Base-by-base conservation (phyloP, 2,888 invertebrate species). In the Morpho achilles region DNA sequence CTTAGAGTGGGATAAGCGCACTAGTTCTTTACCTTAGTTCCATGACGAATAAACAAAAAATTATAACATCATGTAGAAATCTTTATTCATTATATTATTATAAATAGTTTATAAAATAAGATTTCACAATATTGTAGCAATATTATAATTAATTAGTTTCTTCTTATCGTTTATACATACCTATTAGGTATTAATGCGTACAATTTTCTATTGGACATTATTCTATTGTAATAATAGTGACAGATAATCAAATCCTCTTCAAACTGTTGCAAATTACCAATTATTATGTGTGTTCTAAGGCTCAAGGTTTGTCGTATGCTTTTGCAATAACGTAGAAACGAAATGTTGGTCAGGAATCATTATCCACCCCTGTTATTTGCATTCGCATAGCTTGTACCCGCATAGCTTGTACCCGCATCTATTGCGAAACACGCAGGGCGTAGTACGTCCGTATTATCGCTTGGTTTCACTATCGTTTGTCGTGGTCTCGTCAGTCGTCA, bases 401-500 rank as follows among this genome's bases (percentile, higher is more conserved):
- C 74, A 84, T 53, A 67, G 64, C 67, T 64, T 65, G 65, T 58
- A 71, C 83, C 82, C 83, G 81, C 74, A 84, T 53, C 39, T 84
- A 69, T 83, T 84, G 76, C 83, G 76, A 81, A 80, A 84, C 69
- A 67, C 65, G 65, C 60, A 73, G 72, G 74, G 72, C 74, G 72
- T 74, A 75, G 74, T 47, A 48, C 32, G 74, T 76, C 72, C 72
- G 74, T 75, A 81, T 80, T 81, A 84, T 80, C 74, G 74, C 75
- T 73, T 67, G 70, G 72, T 85, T 87, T 85, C 86, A 81, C 86
- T 86, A 80, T 86, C 85, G 82, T 84, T 82, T 74, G 81, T 73
- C 77, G 82, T 76, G 59, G 76, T 74, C 77, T 84, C 84, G 87
- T 85, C 87, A 83, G 72, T 80, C 84, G 87, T 86, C 87, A 83